A percentile compares a stretch with the other conserved stretches of the same genome.
These are phyloP conservation scores for Hippocampus zosterae DNA, from an alignment of 2,113 vertebrate species.

Conservation along the genomic window DNA sequence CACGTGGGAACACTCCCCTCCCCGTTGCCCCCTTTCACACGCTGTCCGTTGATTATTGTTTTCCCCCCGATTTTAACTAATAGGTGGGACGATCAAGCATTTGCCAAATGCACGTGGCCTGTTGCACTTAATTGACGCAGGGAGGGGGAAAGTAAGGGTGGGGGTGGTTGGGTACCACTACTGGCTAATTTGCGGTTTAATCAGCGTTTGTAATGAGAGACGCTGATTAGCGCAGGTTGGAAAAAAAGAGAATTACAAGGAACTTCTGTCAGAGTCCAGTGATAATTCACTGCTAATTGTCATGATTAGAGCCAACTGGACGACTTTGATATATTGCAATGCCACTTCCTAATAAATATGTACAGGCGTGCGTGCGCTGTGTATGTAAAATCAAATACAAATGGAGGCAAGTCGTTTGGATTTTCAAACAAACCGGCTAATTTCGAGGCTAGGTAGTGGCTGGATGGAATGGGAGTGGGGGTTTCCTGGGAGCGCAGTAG, in stretches of 20 bases:
- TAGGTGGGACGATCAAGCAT: slow-evolving; percentile 97
- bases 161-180: slow-evolving; percentile 92
- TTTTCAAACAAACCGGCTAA: slow-evolving; percentile 82
- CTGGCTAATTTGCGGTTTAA: slow-evolving; percentile 99
- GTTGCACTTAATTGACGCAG: slow-evolving; percentile 97
- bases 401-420: no score
- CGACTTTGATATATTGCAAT: slow-evolving; percentile 98
- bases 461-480: neutral
- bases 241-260: slow-evolving; percentile 99
- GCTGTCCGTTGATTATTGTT: slow-evolving; percentile 94
- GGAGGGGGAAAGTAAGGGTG: slow-evolving; percentile 74
- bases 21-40: slow-evolving; percentile 25
- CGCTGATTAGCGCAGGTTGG: slow-evolving; percentile 99
- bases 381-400: neutral
- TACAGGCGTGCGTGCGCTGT: neutral
- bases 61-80: slow-evolving; percentile 98
- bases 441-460: slow-evolving; percentile 66
- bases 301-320: slow-evolving; percentile 99
- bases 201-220: slow-evolving; percentile 99
- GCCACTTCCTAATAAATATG: slow-evolving; percentile 25
- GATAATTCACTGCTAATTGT: slow-evolving; percentile 99
- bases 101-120: slow-evolving; percentile 89
- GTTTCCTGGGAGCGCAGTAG: slow-evolving; percentile 54
- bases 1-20: neutral
- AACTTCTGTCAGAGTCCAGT: slow-evolving; percentile 99